Evolutionary conservation across 2,797 vertebrate species (phyloP).

Genomic region (Hypotaenidia okinawae): DNA sequence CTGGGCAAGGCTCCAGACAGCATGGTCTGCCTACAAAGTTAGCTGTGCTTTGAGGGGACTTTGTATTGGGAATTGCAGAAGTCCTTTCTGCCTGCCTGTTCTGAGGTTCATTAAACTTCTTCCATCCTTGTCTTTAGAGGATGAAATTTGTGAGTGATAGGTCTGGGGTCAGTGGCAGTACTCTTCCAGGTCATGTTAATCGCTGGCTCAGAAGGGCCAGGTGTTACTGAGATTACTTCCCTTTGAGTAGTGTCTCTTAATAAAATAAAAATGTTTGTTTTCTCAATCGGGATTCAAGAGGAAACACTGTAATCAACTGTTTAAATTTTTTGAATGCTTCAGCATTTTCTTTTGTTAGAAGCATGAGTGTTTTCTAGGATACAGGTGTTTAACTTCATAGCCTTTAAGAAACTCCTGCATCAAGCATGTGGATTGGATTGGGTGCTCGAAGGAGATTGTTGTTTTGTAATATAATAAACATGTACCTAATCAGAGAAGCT

Average conservation of each 20-base stretch:
- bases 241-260: not conserved
- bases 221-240: not conserved
- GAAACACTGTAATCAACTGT: constrained; percentile 44
- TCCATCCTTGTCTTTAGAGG: not conserved
- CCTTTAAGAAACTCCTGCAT: constrained; percentile 15
- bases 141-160: not conserved
- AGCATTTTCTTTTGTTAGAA: constrained; percentile 27
- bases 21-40: not conserved
- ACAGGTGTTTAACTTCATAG: not conserved
- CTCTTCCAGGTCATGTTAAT: not conserved
- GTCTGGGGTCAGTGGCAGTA: not conserved
- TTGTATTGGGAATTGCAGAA: not conserved
- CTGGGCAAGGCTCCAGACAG: not conserved
- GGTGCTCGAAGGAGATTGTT: not conserved
- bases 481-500: constrained; percentile 33
- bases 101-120: not conserved
- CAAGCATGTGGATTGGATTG: not conserved
- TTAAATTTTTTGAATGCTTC: not conserved
- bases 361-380: not conserved
- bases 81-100: not conserved
- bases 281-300: constrained; percentile 4
- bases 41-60: not conserved
- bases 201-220: not conserved
- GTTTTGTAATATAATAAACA: constrained; percentile 33
- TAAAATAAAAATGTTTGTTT: constrained; percentile 7